Evolutionary conservation across 1,140 invertebrate genomes (phyloP).

Genomic region (Drosophila kanapiae): DNA sequence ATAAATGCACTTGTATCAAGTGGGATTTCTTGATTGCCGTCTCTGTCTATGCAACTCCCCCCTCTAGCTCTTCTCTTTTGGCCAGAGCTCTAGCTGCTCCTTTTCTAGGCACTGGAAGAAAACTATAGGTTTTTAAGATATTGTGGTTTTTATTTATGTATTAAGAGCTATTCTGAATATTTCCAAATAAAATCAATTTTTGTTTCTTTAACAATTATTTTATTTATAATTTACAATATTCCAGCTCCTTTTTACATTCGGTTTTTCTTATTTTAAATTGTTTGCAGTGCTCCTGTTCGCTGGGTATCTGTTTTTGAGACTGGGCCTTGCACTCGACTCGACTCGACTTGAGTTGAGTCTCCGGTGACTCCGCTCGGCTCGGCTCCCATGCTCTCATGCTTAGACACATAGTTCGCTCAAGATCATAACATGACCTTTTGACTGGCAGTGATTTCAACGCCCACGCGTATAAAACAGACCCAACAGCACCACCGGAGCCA

Average conservation of each 20-base stretch:
- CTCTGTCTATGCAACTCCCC: slow-evolving; percentile 22
- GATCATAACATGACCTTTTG: slow-evolving; percentile 84
- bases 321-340: slow-evolving; percentile 40
- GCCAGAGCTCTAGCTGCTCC: slow-evolving; percentile 45
- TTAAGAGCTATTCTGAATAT: no score
- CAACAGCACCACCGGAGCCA: slow-evolving; percentile 55
- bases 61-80: slow-evolving; percentile 7
- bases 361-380: slow-evolving; percentile 11
- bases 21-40: slow-evolving; percentile 80
- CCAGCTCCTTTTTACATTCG: no score
- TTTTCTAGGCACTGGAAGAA: slow-evolving; percentile 34
- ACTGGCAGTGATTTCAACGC: slow-evolving; percentile 83
- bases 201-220: not conserved
- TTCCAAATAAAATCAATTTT: no score
- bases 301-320: slow-evolving; percentile 36
- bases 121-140: not conserved
- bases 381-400: slow-evolving; percentile 74
- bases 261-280: no score
- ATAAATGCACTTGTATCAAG: slow-evolving; percentile 84
- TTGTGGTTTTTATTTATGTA: no score
- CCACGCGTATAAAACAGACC: slow-evolving; percentile 81
- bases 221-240: not conserved
- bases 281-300: slow-evolving; percentile 17
- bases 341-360: slow-evolving; percentile 14
- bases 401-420: slow-evolving; percentile 82